Base-by-base conservation (phyloP, 1,140 invertebrate species). In the Nephila pilipes region DNA sequence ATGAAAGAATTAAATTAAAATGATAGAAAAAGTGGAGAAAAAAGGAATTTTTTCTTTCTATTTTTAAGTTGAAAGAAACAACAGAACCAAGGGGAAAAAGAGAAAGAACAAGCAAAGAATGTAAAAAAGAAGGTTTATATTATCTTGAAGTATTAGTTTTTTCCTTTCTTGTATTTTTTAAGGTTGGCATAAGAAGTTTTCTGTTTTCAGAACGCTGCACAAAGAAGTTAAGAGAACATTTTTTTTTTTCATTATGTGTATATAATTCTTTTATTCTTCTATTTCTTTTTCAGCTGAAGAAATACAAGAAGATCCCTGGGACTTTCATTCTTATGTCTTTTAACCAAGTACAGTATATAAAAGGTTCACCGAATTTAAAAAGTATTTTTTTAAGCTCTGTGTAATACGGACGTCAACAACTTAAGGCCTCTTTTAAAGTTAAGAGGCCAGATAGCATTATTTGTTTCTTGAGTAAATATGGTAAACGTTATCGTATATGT, bases 11-110 rank as follows among this genome's bases (percentile, higher is more conserved):
- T 65, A 65, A 65, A 8, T 65, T 25, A 65, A 65, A 14, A 10
- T 65, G 8, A 65, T 25, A 25, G 10, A 25, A 63, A 63, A 63
- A 63, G 25, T n/a, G 1, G 10, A 1, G 22, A 3, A n/a, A 63
- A 65, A 65, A 65, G 25, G 6, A 65, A 25, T 5, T 2, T 8
- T 14, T n/a, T 65, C 25, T 65, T 63, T n/a, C n/a, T n/a, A n/a
- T n/a, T 29, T 65, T 65, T 25, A 65, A 65, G 63, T 65, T 65
- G 63, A 65, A 29, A 65, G 63, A 25, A 65, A 65, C 63, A 65
- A 65, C 25, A 65, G 63, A 65, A 65, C 22, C n/a, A n/a, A 25
- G 12, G n/a, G n/a, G 25, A 65, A n/a, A 25, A 65, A 14, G 12
- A 29, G 0, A 29, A 65, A 65, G 25, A 1, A 46, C 6, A 46